Percentiles rank a stretch among this genome's conserved stretches.
Evolutionary conservation across 1,140 invertebrate genomes (phyloP).

Genomic region (Eciton burchellii): DNA sequence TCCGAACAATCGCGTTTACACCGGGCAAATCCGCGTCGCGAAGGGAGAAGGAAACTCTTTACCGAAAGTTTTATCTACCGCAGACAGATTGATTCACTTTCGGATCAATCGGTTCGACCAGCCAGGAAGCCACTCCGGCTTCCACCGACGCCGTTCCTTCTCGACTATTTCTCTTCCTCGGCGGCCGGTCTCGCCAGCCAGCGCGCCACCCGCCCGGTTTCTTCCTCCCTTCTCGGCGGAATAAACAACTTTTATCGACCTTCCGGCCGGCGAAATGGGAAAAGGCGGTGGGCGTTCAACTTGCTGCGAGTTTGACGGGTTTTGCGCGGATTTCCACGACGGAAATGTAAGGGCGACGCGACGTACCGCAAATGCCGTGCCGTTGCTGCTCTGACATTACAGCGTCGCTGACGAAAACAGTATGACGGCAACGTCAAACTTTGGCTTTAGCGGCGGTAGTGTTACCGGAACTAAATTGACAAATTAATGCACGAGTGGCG

Average conservation of each 20-base stretch:
- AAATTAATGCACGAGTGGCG: conserved; percentile 58
- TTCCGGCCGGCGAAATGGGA: conserved; percentile 76
- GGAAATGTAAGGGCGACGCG: conserved; percentile 69
- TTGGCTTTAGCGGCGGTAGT: conserved; percentile 57
- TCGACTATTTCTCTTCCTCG: conserved; percentile 56
- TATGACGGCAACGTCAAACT: conserved; percentile 62
- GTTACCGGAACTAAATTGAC: conserved; percentile 56
- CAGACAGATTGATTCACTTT: conserved; percentile 78
- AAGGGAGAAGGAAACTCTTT: conserved; percentile 67
- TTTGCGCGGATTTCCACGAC: conserved; percentile 72
- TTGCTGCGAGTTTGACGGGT: conserved; percentile 75
- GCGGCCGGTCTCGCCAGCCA: conserved; percentile 25
- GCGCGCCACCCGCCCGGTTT: conserved; percentile 51
- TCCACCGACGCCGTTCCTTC: conserved; percentile 53
- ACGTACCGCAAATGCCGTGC: conserved; percentile 63
- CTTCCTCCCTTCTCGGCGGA: conserved; percentile 69
- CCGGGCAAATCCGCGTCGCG: conserved; percentile 19
- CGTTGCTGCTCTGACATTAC: conserved; percentile 63
- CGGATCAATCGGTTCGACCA: conserved; percentile 73
- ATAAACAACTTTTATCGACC: conserved; percentile 82
- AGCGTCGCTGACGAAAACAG: conserved; percentile 68
- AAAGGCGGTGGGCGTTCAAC: conserved; percentile 74
- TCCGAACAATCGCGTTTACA: conserved; percentile 37
- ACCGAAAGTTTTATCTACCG: conserved; percentile 79
- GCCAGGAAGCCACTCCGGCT: conserved; percentile 69